Evolutionary conservation across 1,140 invertebrate genomes (phyloP).

Genomic region (Ptiloglossa arizonensis): DNA sequence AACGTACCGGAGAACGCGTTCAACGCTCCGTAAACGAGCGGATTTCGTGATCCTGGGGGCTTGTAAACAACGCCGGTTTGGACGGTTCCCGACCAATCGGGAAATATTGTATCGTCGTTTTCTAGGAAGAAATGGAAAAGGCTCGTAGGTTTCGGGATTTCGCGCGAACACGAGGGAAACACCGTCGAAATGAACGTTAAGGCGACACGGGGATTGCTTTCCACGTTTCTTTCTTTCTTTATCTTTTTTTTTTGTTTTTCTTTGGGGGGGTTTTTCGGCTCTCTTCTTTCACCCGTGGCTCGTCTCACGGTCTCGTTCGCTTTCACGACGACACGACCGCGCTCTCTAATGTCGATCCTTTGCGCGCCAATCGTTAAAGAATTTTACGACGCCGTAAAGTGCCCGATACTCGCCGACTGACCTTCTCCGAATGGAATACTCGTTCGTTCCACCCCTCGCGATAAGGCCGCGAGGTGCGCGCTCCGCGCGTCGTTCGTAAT

Average conservation of each 20-base stretch:
- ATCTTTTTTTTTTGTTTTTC: no score
- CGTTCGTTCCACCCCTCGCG: constrained; percentile 20
- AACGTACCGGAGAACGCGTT: constrained; percentile 2
- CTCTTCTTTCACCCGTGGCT: no score
- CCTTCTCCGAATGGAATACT: constrained; percentile 48
- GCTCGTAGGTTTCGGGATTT: neutral
- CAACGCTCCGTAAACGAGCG: constrained; percentile 54
- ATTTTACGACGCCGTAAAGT: constrained; percentile 62
- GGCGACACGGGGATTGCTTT: constrained; percentile 38
- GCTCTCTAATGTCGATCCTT: constrained; percentile 37
- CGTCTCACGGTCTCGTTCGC: neutral
- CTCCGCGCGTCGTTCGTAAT: constrained; percentile 30
- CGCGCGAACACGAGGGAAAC: neutral
- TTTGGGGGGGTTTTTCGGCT: no score
- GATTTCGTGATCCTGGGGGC: constrained; percentile 52
- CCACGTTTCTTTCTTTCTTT: neutral
- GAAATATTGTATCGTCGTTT: constrained; percentile 4
- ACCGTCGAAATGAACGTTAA: constrained; percentile 49
- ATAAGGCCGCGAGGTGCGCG: constrained; percentile 33
- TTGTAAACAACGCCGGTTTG: constrained; percentile 34
- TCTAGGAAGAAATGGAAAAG: neutral
- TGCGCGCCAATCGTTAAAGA: constrained; percentile 53
- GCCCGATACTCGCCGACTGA: constrained; percentile 44
- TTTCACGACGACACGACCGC: neutral
- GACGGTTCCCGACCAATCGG: neutral